phyloP scores from a whole-genome alignment of 1,140 invertebrate genomes.

The Plectus sambesii region DNA sequence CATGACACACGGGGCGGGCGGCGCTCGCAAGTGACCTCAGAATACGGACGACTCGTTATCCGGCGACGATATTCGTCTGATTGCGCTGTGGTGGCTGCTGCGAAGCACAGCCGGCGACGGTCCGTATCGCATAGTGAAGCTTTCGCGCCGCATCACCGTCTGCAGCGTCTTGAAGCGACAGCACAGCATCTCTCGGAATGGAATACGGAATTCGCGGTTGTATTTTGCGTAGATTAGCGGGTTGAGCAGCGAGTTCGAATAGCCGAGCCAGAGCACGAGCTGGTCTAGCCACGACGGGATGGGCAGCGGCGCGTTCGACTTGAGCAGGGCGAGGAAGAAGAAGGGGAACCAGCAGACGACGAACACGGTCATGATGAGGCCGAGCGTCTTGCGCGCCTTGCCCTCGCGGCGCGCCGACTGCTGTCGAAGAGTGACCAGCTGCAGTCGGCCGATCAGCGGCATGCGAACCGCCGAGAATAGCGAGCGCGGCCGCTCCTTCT shows the following conservation, averaged over 20 bases:
- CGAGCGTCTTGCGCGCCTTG: conserved; percentile 64
- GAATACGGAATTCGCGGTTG: conserved; percentile 51
- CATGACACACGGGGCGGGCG: too few species aligned
- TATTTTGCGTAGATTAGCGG: conserved; percentile 53
- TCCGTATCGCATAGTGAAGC: conserved; percentile 50
- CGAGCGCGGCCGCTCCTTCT: conserved; percentile 25
- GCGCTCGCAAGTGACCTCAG: too few species aligned
- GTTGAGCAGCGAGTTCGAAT: conserved; percentile 51
- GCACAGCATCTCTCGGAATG: conserved; percentile 51
- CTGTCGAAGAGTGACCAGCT: too few species aligned
- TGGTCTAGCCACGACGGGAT: conserved; percentile 47
- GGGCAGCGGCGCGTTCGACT: conserved; percentile 27
- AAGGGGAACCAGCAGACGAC: conserved; percentile 92
- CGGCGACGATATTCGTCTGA: too few species aligned
- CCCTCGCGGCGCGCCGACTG: conserved; percentile 30
- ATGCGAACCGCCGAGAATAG: too few species aligned
- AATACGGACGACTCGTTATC: too few species aligned
- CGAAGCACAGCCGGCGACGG: too few species aligned
- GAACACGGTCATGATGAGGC: conserved; percentile 91
- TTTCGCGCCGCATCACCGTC: conserved; percentile 48
- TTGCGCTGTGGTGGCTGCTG: too few species aligned
- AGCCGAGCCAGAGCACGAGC: conserved; percentile 50
- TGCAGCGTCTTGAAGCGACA: conserved; percentile 50
- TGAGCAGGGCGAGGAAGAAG: conserved; percentile 56
- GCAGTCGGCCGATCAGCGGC: too few species aligned